phyloP scores from a whole-genome alignment of 2,797 vertebrate species.

The Hippocampus kuda region DNA sequence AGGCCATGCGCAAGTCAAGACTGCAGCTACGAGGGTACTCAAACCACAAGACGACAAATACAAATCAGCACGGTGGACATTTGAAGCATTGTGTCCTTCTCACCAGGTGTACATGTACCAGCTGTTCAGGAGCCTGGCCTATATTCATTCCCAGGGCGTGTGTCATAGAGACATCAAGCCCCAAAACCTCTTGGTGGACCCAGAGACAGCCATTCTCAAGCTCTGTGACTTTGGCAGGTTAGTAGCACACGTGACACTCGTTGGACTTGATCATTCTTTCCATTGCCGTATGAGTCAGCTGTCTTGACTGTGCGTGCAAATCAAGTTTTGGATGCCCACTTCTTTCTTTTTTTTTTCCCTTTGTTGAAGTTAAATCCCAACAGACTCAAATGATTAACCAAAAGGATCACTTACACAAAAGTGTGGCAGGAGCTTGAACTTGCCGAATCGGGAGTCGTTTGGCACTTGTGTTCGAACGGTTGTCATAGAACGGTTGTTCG shows the following conservation, averaged over 20 bases:
- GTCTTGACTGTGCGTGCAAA: conserved; percentile 8
- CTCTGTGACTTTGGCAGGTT: conserved; percentile 94
- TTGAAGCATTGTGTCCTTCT: not conserved
- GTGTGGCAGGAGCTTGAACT: not conserved
- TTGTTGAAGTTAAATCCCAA: not conserved
- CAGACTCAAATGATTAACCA: not conserved
- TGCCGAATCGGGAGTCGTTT: not conserved
- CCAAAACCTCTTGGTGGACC: conserved; percentile 91
- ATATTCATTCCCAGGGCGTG: conserved; percentile 95
- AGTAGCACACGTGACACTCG: conserved; percentile 26
- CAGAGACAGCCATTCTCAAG: conserved; percentile 87
- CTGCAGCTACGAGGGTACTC: not conserved
- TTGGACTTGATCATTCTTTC: conserved; percentile 10
- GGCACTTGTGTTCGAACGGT: too few relatives aligned
- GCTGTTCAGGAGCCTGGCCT: conserved; percentile 90
- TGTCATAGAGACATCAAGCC: conserved; percentile 95
- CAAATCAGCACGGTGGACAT: not conserved
- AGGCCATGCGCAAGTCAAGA: not conserved
- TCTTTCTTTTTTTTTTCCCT: too few relatives aligned
- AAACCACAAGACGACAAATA: not conserved
- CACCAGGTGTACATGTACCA: conserved; percentile 87
- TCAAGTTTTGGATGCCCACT: not conserved
- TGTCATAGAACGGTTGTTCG: too few relatives aligned
- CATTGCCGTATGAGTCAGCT: conserved; percentile 7
- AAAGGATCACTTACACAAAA: not conserved